Percentiles rank a stretch among this genome's conserved stretches.
These are phyloP conservation scores for Uloborus plumipes DNA, from an alignment of 2,888 invertebrate genomes.

Conservation along the genomic window DNA sequence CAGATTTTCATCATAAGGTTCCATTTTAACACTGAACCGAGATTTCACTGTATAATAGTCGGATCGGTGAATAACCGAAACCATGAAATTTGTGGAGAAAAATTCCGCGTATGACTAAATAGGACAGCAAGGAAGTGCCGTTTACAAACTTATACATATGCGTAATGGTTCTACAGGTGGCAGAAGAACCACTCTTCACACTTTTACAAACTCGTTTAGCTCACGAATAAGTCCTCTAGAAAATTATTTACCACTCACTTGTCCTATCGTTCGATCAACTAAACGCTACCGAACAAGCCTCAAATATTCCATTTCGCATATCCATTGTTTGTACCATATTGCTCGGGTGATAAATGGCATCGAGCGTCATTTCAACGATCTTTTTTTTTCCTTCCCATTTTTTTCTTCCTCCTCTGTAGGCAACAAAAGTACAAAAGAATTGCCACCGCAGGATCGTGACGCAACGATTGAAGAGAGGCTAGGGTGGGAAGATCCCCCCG, in stretches of 20 bases:
- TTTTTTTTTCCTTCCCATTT: not conserved
- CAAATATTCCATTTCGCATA: not conserved
- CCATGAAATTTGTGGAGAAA: too few relatives aligned
- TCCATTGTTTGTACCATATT: constrained; percentile 37
- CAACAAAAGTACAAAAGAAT: constrained; percentile 36
- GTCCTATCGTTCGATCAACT: constrained; percentile 20
- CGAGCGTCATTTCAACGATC: not conserved
- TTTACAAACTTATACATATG: too few relatives aligned
- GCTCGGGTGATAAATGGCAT: constrained; percentile 27
- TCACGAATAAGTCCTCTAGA: not conserved
- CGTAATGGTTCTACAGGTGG: too few relatives aligned
- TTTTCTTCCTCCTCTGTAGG: not conserved
- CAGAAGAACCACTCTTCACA: too few relatives aligned
- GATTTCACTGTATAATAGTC: too few relatives aligned
- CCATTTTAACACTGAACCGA: too few relatives aligned
- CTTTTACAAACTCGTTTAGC: too few relatives aligned
- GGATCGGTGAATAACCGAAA: too few relatives aligned
- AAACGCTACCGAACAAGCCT: constrained; percentile 40
- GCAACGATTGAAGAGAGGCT: constrained; percentile 14
- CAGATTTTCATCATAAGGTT: too few relatives aligned
- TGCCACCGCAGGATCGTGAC: constrained; percentile 38
- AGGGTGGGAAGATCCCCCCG: not conserved
- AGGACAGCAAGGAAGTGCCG: too few relatives aligned
- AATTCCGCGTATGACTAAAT: too few relatives aligned
- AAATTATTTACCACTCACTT: constrained; percentile 26